Evolutionary conservation across 2,113 vertebrate genomes (phyloP).

Genomic region (Phycodurus eques): DNA sequence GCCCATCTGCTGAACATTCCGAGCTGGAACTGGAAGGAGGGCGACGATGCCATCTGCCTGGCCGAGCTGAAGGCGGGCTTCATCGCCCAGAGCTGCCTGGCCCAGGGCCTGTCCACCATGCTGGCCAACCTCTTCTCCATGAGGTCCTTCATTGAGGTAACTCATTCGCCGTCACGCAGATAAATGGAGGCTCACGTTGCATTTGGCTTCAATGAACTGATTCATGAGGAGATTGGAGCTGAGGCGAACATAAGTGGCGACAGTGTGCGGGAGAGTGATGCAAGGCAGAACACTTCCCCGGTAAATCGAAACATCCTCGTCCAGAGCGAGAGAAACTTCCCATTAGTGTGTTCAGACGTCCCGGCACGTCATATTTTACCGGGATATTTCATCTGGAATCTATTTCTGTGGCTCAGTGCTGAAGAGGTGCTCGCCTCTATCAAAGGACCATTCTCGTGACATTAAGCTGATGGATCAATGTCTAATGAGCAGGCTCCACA

Average conservation of each 20-base stretch:
- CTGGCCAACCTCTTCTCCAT: slow-evolving; percentile 99
- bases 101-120: slow-evolving; percentile 98
- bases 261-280: slow-evolving; percentile 42
- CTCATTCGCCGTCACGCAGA: slow-evolving; percentile 31
- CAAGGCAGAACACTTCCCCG: slow-evolving; percentile 22
- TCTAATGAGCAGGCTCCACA: slow-evolving; percentile 65
- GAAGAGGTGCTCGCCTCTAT: slow-evolving; percentile 64
- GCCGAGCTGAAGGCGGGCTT: slow-evolving; percentile 98
- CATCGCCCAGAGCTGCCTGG: slow-evolving; percentile 99
- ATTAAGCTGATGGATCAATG: slow-evolving; percentile 67
- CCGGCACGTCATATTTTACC: slow-evolving; percentile 59
- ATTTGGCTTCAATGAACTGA: slow-evolving; percentile 27
- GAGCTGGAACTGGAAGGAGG: slow-evolving; percentile 99
- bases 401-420: slow-evolving; percentile 56
- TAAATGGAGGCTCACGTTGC: slow-evolving; percentile 36
- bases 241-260: slow-evolving; percentile 36
- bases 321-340: slow-evolving; percentile 25
- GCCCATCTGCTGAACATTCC: slow-evolving; percentile 99
- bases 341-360: slow-evolving; percentile 44
- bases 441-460: slow-evolving; percentile 66
- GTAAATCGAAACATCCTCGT: slow-evolving; percentile 46
- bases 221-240: slow-evolving; percentile 35
- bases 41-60: slow-evolving; percentile 97
- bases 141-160: slow-evolving; percentile 99
- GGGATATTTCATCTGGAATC: slow-evolving; percentile 63